Base-by-base conservation (phyloP, 2,113 vertebrate genomes). In the Thymallus thymallus region DNA sequence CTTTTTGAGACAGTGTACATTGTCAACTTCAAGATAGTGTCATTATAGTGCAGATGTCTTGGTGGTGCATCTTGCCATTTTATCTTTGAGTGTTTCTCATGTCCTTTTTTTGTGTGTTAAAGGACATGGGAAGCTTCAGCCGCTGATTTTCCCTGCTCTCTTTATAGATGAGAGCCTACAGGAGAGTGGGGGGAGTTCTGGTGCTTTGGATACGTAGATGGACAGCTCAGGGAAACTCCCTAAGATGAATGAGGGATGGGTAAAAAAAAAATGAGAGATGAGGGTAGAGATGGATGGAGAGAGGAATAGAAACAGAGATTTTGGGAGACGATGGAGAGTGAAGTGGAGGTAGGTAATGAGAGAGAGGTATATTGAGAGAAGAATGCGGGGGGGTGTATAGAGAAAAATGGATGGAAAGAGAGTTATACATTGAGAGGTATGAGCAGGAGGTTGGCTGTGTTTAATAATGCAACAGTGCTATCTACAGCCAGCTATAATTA, bases 281-380 rank as follows among this genome's bases (percentile, higher is more conserved):
- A 41, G 35, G 35, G 35, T 41, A 41, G 35, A 64, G 10, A 30
- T 24, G 5, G 24, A 24, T 10, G 12, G 7, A 61, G 61, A 26
- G 22, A 63, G 62, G 24, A 14, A 26, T 55, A 73, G 56, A 71
- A n/a, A 45, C 71, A 60, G 73, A 68, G 66, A 29, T 72, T 76
- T 72, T 7, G 62, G 23, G 23, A 69, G 69, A 79, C 80, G 56
- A 66, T 64, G 71, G 79, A 72, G 78, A 86, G 58, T 22, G 58
- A 61, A 24, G 23, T 7, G 10, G 58, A 24, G 58, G 23, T n/a
- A 9, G 22, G 16, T 9, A 13, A 68, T 41, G 58, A 22, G 73
- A 75, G n/a, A 67, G 35, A 76, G 61, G 35, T 35, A 9, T 35
- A 35, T 6, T 35, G 35, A 35, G 35, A 35, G 35, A 41, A 9